phyloP scores from a whole-genome alignment of 2,797 vertebrate species.

The Sylvia borin region DNA sequence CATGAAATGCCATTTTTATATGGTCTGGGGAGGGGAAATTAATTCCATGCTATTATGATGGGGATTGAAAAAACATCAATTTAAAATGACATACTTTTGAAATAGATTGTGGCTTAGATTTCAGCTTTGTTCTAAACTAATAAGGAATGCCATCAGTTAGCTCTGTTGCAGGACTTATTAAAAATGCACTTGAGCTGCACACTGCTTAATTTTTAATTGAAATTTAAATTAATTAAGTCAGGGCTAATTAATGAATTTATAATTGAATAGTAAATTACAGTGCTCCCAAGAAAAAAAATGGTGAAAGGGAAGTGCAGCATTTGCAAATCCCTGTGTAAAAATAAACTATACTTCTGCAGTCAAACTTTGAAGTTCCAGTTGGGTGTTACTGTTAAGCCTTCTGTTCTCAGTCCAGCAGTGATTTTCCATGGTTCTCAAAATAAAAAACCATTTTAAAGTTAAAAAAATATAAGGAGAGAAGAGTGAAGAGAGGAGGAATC shows the following conservation, averaged over 20 bases:
- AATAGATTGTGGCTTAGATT: conserved; percentile 58
- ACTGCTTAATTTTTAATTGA: conserved; percentile 75
- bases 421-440: conserved; percentile 6
- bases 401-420: background rate
- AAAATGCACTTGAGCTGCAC: conserved; percentile 63
- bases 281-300: conserved; percentile 56
- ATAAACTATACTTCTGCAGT: conserved; percentile 7
- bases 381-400: background rate
- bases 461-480: background rate
- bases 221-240: conserved; percentile 77
- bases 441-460: background rate
- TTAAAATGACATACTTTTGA: conserved; percentile 65
- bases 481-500: background rate
- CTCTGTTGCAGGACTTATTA: conserved; percentile 55
- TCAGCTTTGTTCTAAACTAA: conserved; percentile 64
- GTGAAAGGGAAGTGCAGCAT: conserved; percentile 55
- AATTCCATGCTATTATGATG: conserved; percentile 46
- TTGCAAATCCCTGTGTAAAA: conserved; percentile 54
- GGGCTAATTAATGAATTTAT: conserved; percentile 74
- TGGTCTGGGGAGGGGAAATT: conserved; percentile 14
- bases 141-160: conserved; percentile 67
- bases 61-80: conserved; percentile 54
- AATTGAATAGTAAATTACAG: conserved; percentile 73
- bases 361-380: conserved; percentile 31
- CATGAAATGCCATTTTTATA: background rate